Conservation (phyloP, 92 coral and sea anemone genomes). For the Epizoanthus fatuus region DNA sequence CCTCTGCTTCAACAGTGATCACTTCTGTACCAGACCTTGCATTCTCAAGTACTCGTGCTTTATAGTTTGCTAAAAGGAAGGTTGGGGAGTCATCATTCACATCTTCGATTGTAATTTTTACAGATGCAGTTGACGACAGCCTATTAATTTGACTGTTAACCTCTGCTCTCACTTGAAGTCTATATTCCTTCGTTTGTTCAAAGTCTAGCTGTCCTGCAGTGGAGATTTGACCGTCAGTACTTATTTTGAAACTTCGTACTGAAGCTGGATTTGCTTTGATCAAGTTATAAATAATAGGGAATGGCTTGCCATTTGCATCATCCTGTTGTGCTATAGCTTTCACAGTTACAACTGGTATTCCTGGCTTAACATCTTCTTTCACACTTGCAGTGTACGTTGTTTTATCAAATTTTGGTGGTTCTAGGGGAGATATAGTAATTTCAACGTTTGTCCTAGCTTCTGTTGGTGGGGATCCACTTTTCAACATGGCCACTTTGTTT, state of each 20-base stretch:
- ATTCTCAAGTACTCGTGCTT: slow-evolving; percentile 92
- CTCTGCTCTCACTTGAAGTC: slow-evolving; percentile 84
- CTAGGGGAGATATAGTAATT: slow-evolving; percentile 63
- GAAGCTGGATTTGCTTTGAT: slow-evolving; percentile 73
- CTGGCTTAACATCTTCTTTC: slow-evolving; percentile 54
- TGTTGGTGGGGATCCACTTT: slow-evolving; percentile 46
- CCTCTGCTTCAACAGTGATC: slow-evolving; percentile 87
- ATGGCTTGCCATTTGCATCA: background rate
- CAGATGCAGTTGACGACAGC: slow-evolving; percentile 78
- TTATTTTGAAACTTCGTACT: slow-evolving; percentile 79
- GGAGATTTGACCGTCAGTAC: slow-evolving; percentile 74
- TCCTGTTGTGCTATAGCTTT: slow-evolving; percentile 58
- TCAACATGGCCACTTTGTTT: slow-evolving; percentile 71
- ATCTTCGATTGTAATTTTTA: slow-evolving; percentile 67
- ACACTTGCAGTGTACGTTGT: slow-evolving; percentile 50
- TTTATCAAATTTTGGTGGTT: slow-evolving; percentile 72
- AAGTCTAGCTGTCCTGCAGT: slow-evolving; percentile 83
- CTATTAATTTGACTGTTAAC: slow-evolving; percentile 54
- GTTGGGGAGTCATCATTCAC: slow-evolving; percentile 93
- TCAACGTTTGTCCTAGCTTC: slow-evolving; percentile 76
- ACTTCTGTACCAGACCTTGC: slow-evolving; percentile 62
- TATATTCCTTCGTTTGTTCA: slow-evolving; percentile 68
- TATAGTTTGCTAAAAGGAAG: slow-evolving; percentile 83
- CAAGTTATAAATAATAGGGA: slow-evolving; percentile 67
- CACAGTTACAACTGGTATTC: slow-evolving; percentile 45